A percentile compares a stretch with the other conserved stretches of the same genome.
phyloP scores from a whole-genome alignment of 1,140 invertebrate genomes.

The Pantala flavescens region DNA sequence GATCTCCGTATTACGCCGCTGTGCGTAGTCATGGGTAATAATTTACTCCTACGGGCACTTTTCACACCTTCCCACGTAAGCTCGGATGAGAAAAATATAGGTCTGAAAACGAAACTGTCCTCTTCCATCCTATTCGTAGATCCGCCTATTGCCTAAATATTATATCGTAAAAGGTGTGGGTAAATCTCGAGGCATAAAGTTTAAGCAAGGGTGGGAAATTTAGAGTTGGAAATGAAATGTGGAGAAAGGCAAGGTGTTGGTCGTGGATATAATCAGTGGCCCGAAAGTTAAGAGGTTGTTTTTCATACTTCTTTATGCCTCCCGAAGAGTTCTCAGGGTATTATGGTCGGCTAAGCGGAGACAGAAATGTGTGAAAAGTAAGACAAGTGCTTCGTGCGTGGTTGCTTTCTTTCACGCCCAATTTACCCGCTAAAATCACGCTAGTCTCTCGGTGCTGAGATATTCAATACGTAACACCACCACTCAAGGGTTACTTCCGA shows the following conservation, averaged over 20 bases:
- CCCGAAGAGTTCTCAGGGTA: neutral
- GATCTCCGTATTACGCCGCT: no score
- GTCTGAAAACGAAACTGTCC: neutral
- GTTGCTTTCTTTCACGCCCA: neutral
- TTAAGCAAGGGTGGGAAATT: no score
- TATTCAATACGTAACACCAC: neutral
- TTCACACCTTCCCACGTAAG: no score
- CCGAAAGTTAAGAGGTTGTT: neutral
- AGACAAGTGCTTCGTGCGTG: neutral
- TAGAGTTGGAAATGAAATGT: neutral
- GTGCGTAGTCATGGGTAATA: no score
- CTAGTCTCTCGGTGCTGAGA: neutral
- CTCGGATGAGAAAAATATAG: neutral
- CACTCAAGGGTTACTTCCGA: neutral
- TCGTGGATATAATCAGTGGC: neutral
- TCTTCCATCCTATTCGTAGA: no score
- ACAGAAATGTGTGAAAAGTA: neutral
- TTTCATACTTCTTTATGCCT: neutral
- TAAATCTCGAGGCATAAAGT: no score
- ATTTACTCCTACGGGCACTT: no score
- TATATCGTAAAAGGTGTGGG: no score
- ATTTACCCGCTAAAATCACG: neutral
- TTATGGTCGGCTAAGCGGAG: neutral
- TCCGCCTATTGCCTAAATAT: no score
- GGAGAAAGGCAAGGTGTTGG: neutral